Base-by-base conservation (phyloP, 2,888 invertebrate species). In the Nymphalis polychloros region DNA sequence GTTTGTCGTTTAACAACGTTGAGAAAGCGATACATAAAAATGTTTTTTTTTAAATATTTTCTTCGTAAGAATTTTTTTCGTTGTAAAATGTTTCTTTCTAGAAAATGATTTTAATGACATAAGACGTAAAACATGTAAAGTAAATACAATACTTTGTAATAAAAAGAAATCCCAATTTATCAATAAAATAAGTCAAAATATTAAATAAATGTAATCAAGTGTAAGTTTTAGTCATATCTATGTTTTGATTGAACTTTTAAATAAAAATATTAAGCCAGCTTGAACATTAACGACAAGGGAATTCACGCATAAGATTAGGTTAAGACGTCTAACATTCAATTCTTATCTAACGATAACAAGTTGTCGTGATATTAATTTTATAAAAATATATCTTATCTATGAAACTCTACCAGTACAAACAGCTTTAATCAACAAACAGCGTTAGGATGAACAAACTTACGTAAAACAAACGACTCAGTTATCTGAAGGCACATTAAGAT, bases 321-420 rank as follows among this genome's bases (percentile, higher is more conserved):
- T 85, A 85, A 75, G 74, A 73, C 73, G 78, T 73, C 74, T 76
- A 79, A 77, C 77, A 75, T 80, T 75, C 80, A 77, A 74, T 70
- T 75, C 81, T 80, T 88, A 88, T 88, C 86, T 78, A 64, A 75
- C 76, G 87, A 87, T 87, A 88, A 81, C 81, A 76, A 75, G 73
- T 75, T 77, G 79, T 81, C 79, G 83, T 84, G 86, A 84, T 84
- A 88, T 80, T 82, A 81, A 82, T 82, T 84, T 88, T 78, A 81
- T 83, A 80, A 83, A 41, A 13, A 41, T 41, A 41, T 75, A 88
- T 89, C 90, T 90, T 89, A 90, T 90, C 90, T 27, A 63, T n/a
- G 41, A 13, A 60, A 64, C 65, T 60, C 55, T 50, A 60, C 66
- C 53, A 80, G 87, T 84, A 85, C 82, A 88, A 88, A 88, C 82